Evolutionary conservation across 2,888 invertebrate species (phyloP), one percentile per base, ranked within the genome.

Genomic region (Patella pellucida): DNA sequence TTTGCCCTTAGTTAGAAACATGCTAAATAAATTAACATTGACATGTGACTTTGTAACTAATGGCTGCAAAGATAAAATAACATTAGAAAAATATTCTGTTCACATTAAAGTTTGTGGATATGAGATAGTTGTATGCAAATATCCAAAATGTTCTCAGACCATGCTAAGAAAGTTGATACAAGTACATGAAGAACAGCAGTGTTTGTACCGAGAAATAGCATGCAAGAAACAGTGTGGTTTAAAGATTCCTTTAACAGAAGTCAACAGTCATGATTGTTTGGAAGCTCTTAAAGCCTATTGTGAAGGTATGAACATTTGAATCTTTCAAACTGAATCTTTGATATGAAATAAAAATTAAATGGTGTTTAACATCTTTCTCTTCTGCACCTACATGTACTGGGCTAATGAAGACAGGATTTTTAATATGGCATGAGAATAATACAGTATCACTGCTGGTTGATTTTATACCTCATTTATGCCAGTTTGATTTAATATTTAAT

Each of bases 141-240:
- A 82, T 77, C 72, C 71, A 4, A 80, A 82, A 9, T 89, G 89
- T 78, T 78, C 76, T 2, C 12, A 71, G 14, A 69, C 69, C 31
- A 71, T 86, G 93, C 93, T 97, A 92, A 96, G 96, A 92, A 97
- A 97, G 93, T 96, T 97, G 93, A 96, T 97, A 96, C 96, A 97
- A 93, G 96, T 96, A 81, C 97, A 97, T 92, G 96, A 97, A 93
- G 96, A 96, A 93, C 93, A 96, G 90, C 96, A 96, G 95, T 97
- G 97, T 97, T 94, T 94, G 72, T 83, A 82, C 79, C 72, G 87
- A 67, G 85, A 86, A 79, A 80, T 78, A 16, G n/a, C 75, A 9
- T 89, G 89, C 76, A 75, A 72, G 5, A 79, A 81, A 7, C 83
- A 83, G 31, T 89, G 89, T 82, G 84, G 85, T 12, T 81, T 88